Base-by-base conservation (phyloP, 2,888 invertebrate species). In the Epistrophella euchroma region DNA sequence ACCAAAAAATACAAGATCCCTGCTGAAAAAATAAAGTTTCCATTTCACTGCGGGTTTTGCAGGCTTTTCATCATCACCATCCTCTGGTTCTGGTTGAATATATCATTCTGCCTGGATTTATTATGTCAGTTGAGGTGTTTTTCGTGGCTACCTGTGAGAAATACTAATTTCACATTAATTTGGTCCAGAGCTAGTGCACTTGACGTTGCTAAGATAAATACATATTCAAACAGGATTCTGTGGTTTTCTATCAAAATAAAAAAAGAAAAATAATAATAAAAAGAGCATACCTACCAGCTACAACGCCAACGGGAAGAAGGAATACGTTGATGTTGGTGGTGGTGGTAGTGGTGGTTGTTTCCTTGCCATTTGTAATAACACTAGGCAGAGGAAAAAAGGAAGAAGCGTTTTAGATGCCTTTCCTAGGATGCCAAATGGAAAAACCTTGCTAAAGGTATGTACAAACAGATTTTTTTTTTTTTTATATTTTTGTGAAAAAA, bases 341-440 rank as follows among this genome's bases (percentile, higher is more conserved):
- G 15, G 17, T 40, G 28, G 6, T 28, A 6, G 3, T 28, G 47
- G 28, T 13, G n/a, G 32, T n/a, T 43, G 35, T 22, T 64, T 55
- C 11, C n/a, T 32, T 43, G 32, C 25, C 25, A 47, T 37, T 58
- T 47, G 32, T 11, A 37, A 9, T 43, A 71, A 28, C 11, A 7
- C 0, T 15, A 64, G 32, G 73, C 35, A 28, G 52, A 56, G 47
- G 43, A 28, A 35, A 55, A 43, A 25, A 60, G 40, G 45, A 35
- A 32, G 17, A 56, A 75, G 58, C 50, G 71, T 71, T 71, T 66
- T 76, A 72, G 47, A 85, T 85, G 84, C 71, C 72, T 75, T 72
- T 68, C 75, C 80, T 80, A 80, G 80, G 71, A 85, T 85, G 84
- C 84, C 52, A 58, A 76, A 80, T 85, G 84, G 80, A 76, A 75